Evolutionary conservation across 2,888 invertebrate species (phyloP).

Genomic region (Thymelicus sylvestris): DNA sequence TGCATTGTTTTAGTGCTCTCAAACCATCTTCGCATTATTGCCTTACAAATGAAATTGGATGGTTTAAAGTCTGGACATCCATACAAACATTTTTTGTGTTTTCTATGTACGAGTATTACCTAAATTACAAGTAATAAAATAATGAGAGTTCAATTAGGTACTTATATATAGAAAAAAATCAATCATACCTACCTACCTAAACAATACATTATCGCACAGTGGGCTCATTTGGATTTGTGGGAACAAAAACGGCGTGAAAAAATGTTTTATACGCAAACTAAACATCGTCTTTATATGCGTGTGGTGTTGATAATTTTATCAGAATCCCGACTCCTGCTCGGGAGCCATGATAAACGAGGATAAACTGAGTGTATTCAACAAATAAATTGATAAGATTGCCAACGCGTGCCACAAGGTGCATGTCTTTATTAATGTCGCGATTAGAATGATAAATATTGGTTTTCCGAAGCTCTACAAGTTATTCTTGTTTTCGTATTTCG

Average conservation of each 20-base stretch:
- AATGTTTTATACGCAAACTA: constrained; percentile 10
- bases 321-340: constrained; percentile 18
- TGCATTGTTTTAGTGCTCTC: too few species aligned
- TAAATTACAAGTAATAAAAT: too few species aligned
- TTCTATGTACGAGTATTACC: too few species aligned
- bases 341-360: constrained; percentile 22
- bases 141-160: too few species aligned
- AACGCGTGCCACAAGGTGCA: constrained; percentile 50
- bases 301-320: constrained; percentile 31
- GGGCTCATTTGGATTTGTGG: neutral
- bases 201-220: neutral
- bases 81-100: too few species aligned
- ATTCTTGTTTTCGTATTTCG: constrained; percentile 26
- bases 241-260: neutral
- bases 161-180: neutral
- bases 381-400: constrained; percentile 58
- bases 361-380: constrained; percentile 42
- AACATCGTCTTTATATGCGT: constrained; percentile 6
- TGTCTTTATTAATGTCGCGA: constrained; percentile 50
- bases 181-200: neutral
- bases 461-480: constrained; percentile 37
- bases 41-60: too few species aligned
- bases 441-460: constrained; percentile 69
- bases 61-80: too few species aligned
- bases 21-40: too few species aligned